These are phyloP conservation scores for Slavum lentiscoides DNA, from an alignment of 2,888 invertebrate species.

Conservation along the genomic window DNA sequence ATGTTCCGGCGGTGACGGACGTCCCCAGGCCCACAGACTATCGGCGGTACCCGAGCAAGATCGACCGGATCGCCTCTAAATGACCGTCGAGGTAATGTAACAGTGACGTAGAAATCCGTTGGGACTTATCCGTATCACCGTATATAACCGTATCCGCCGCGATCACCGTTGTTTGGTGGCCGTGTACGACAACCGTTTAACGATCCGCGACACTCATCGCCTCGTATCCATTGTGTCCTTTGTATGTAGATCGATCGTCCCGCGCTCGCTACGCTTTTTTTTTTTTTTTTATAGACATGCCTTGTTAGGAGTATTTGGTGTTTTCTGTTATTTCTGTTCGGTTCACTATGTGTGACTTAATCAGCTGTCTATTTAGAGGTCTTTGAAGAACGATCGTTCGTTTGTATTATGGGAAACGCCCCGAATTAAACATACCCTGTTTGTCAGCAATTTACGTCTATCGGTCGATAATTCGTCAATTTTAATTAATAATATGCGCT, in stretches of 20 bases:
- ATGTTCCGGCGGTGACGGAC: slow-evolving; percentile 17
- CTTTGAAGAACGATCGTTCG: background rate
- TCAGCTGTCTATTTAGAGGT: slow-evolving; percentile 11
- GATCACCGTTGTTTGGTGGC: too few species aligned
- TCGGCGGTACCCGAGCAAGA: background rate
- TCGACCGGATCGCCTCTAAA: slow-evolving; percentile 3
- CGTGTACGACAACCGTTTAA: too few species aligned
- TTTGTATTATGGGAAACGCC: slow-evolving; percentile 22
- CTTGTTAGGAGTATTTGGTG: too few species aligned
- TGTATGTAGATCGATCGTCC: background rate
- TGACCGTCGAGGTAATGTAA: slow-evolving; percentile 15
- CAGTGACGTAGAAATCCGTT: too few species aligned
- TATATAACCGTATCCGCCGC: too few species aligned
- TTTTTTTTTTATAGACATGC: too few species aligned
- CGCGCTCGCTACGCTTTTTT: background rate
- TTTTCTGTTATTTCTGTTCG: background rate
- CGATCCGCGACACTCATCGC: background rate
- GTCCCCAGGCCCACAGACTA: background rate
- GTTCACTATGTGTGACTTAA: background rate
- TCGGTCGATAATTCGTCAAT: background rate
- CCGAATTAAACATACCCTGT: background rate
- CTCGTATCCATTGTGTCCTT: too few species aligned
- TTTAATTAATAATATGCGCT: too few species aligned
- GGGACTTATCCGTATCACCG: too few species aligned
- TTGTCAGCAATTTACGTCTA: background rate